Evolutionary conservation across 92 coral and sea anemone genomes (phyloP).

Genomic region (Palythoa heliodiscus): DNA sequence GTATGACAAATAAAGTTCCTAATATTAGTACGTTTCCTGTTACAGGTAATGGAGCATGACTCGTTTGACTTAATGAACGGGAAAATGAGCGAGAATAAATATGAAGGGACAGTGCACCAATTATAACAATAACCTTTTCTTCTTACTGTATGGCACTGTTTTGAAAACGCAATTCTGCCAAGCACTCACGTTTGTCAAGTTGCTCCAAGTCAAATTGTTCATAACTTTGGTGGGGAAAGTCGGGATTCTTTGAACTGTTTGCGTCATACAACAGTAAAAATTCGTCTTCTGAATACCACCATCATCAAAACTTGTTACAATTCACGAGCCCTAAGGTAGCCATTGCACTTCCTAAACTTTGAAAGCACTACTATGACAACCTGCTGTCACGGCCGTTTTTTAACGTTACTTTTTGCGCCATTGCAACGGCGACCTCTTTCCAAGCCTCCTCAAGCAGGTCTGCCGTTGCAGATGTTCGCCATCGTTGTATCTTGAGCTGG

Average conservation of each 20-base stretch:
- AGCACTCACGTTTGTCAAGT: background rate
- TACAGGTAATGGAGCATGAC: no score
- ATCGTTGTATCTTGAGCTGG: background rate
- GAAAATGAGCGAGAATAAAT: no score
- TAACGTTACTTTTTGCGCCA: conserved; percentile 23
- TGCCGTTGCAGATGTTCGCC: conserved; percentile 39
- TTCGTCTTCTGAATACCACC: conserved; percentile 8
- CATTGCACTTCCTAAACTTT: background rate
- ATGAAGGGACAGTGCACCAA: no score
- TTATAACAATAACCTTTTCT: no score
- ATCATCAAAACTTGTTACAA: conserved; percentile 6
- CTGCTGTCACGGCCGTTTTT: background rate
- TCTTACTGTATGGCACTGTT: no score
- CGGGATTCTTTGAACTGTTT: background rate
- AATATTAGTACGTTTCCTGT: no score
- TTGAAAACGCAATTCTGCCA: background rate
- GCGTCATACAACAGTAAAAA: conserved; percentile 8
- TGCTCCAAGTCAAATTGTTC: background rate
- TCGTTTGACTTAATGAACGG: no score
- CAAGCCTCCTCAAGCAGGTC: conserved; percentile 40
- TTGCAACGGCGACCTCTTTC: conserved; percentile 48
- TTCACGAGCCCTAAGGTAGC: background rate
- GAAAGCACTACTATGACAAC: background rate
- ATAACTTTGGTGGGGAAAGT: background rate
- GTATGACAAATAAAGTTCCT: no score